Evolutionary conservation across 2,888 invertebrate genomes (phyloP).

Genomic region (Pterostichus niger): DNA sequence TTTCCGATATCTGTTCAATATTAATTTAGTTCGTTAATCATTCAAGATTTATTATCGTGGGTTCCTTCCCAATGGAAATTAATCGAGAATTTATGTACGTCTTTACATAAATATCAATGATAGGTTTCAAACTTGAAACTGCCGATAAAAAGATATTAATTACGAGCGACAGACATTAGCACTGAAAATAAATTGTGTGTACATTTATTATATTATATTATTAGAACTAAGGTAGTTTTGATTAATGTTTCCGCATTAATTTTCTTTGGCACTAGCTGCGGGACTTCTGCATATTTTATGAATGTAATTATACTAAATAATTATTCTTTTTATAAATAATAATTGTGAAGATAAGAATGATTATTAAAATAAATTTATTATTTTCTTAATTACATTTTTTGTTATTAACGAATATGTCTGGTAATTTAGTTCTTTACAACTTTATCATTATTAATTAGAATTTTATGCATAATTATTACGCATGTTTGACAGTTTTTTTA

Average conservation of each 20-base stretch:
- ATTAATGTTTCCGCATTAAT: conserved; percentile 8
- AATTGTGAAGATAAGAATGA: conserved; percentile 13
- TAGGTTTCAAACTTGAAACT: not conserved
- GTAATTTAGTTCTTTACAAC: not conserved
- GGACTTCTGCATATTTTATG: not conserved
- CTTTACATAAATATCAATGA: conserved; percentile 46
- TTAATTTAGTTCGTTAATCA: conserved; percentile 19
- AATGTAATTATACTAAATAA: conserved; percentile 27
- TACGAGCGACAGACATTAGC: not conserved
- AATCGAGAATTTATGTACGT: conserved; percentile 10
- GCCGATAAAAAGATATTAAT: conserved; percentile 16
- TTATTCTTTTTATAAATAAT: not conserved
- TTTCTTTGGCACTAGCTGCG: conserved; percentile 9
- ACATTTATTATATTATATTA: conserved; percentile 24
- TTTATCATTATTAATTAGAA: not conserved
- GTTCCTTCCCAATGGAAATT: conserved; percentile 15
- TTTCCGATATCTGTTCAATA: conserved; percentile 4
- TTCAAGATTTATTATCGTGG: conserved; percentile 5
- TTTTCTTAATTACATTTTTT: conserved; percentile 17
- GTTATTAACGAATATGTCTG: conserved; percentile 9
- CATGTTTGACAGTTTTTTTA: not conserved
- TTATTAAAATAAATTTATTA: conserved; percentile 23
- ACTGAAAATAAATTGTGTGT: conserved; percentile 4
- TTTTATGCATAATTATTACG: not conserved
- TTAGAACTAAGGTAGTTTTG: conserved; percentile 11